phyloP scores from a whole-genome alignment of 2,888 invertebrate genomes.

The Mongoloraphidia duomilia region DNA sequence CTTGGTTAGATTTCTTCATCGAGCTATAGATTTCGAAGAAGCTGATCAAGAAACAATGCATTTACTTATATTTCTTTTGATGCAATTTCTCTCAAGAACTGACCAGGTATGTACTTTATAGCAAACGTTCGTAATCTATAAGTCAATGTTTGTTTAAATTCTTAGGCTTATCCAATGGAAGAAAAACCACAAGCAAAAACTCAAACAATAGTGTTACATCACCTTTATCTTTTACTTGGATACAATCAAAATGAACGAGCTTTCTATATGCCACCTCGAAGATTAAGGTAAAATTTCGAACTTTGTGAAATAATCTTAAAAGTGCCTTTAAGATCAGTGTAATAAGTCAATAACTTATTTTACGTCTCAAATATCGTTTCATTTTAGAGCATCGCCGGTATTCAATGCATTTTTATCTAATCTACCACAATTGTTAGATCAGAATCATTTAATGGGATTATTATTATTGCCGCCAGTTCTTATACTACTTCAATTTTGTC shows the following conservation, averaged over 20 bases:
- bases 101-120: slow-evolving; percentile 38
- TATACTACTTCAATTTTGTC: slow-evolving; percentile 65
- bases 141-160: slow-evolving; percentile 6
- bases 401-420: slow-evolving; percentile 93
- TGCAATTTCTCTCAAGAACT: slow-evolving; percentile 83
- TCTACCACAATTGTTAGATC: slow-evolving; percentile 85
- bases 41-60: slow-evolving; percentile 93
- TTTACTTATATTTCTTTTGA: slow-evolving; percentile 82
- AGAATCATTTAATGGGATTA: slow-evolving; percentile 89
- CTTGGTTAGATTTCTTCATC: slow-evolving; percentile 62
- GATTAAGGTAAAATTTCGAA: slow-evolving; percentile 46
- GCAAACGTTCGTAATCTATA: not conserved
- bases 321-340: too few relatives aligned
- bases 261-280: slow-evolving; percentile 80
- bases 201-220: slow-evolving; percentile 78
- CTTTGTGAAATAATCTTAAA: too few relatives aligned
- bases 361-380: not conserved
- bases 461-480: slow-evolving; percentile 75
- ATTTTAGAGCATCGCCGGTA: slow-evolving; percentile 68
- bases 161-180: slow-evolving; percentile 67
- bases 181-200: slow-evolving; percentile 67
- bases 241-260: slow-evolving; percentile 84
- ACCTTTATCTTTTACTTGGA: slow-evolving; percentile 82
- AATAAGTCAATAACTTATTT: not conserved
- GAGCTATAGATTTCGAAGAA: slow-evolving; percentile 86